These are phyloP conservation scores for Dorcus parallelipipedus DNA, from an alignment of 2,888 invertebrate species.

Conservation along the genomic window DNA sequence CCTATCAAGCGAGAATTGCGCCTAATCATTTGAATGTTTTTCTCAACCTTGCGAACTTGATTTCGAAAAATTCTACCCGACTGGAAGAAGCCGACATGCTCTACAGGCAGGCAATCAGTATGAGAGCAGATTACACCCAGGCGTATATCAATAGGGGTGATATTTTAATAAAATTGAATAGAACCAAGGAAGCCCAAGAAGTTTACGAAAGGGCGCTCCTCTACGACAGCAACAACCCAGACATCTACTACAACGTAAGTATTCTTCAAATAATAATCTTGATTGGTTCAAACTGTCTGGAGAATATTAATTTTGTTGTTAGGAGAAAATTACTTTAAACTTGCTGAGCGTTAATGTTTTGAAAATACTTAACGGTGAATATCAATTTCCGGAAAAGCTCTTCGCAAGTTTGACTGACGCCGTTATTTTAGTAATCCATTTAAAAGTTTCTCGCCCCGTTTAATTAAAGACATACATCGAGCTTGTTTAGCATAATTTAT, in stretches of 20 bases:
- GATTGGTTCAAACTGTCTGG: not conserved
- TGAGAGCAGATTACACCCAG: slow-evolving; percentile 93
- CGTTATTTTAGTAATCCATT: too few species aligned
- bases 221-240: slow-evolving; percentile 91
- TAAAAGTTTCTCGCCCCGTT: too few species aligned
- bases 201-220: slow-evolving; percentile 90
- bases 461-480: too few species aligned
- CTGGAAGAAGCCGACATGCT: slow-evolving; percentile 92
- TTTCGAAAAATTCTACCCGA: slow-evolving; percentile 87
- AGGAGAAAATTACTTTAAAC: too few species aligned
- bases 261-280: not conserved
- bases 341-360: too few species aligned
- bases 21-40: slow-evolving; percentile 96
- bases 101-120: slow-evolving; percentile 93
- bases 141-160: slow-evolving; percentile 97
- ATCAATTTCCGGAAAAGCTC: too few species aligned
- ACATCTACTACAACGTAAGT: slow-evolving; percentile 92
- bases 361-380: too few species aligned
- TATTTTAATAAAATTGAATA: slow-evolving; percentile 90
- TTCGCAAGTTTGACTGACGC: too few species aligned
- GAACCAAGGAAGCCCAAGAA: slow-evolving; percentile 90
- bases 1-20: slow-evolving; percentile 92
- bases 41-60: slow-evolving; percentile 89
- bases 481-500: too few species aligned
- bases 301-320: too few species aligned